Percentiles rank a stretch among this genome's conserved stretches.
These are phyloP conservation scores for Dasysyrphus albostriatus DNA, from an alignment of 2,888 invertebrate species.

Conservation along the genomic window DNA sequence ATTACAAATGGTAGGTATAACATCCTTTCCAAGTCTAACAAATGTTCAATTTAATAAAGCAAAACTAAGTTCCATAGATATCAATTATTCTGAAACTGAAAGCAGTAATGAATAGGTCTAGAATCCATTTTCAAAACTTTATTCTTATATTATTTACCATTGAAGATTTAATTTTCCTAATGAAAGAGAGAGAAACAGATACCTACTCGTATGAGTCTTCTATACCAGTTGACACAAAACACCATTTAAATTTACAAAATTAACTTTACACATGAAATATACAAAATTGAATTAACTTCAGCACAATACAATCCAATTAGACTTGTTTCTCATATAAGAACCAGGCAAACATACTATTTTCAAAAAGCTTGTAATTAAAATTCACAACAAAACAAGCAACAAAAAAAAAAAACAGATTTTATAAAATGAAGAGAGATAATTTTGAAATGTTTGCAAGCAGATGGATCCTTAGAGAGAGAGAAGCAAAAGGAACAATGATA, in stretches of 20 bases:
- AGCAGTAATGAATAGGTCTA: no score
- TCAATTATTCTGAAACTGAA: not conserved
- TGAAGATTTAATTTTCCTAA: not conserved
- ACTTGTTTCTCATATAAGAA: conserved; percentile 36
- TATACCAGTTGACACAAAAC: not conserved
- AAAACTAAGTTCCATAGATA: not conserved
- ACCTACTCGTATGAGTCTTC: no score
- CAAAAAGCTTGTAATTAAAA: conserved; percentile 54
- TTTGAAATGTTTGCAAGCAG: conserved; percentile 25
- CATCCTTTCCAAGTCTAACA: not conserved
- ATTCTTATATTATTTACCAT: not conserved
- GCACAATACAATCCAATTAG: conserved; percentile 69
- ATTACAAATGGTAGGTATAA: no score
- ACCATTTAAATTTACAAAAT: conserved; percentile 51
- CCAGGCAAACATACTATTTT: conserved; percentile 22
- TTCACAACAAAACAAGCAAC: conserved; percentile 40
- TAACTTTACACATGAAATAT: conserved; percentile 57
- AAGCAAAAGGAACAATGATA: conserved; percentile 16
- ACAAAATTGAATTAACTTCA: conserved; percentile 63
- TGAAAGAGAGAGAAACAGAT: no score
- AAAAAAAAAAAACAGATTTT: conserved; percentile 3
- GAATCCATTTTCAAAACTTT: not conserved
- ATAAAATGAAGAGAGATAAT: conserved; percentile 16
- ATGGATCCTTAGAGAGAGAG: conserved; percentile 50
- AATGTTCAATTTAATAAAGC: not conserved